phyloP scores from a whole-genome alignment of 37 sponge, comb jelly and placozoan genomes.

The Geodia barretti region DNA sequence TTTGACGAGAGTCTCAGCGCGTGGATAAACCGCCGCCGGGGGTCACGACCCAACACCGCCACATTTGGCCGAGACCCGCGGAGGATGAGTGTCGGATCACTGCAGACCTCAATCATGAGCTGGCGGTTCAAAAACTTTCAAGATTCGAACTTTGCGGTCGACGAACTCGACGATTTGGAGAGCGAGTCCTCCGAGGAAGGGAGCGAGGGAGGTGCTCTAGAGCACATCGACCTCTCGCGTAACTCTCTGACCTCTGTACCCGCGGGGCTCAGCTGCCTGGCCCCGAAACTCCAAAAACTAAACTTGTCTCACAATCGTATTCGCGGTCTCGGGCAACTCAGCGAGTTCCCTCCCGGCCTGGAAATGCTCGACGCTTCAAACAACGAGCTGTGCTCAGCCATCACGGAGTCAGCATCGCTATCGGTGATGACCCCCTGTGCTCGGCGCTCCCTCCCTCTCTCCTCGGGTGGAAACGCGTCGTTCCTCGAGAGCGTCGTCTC shows the following conservation, averaged over 20 bases:
- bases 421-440: slow-evolving; percentile 18
- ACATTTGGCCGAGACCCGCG: neutral
- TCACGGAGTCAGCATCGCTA: slow-evolving; percentile 9
- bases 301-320: slow-evolving; percentile 73
- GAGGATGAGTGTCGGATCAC: neutral
- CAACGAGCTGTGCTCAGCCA: slow-evolving; percentile 62
- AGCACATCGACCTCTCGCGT: slow-evolving; percentile 56
- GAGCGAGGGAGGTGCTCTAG: slow-evolving; percentile 10
- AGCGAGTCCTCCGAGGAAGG: neutral
- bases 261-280: slow-evolving; percentile 64
- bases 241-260: slow-evolving; percentile 68
- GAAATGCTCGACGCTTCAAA: slow-evolving; percentile 65
- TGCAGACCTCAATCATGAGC: slow-evolving; percentile 25
- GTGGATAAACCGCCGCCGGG: neutral
- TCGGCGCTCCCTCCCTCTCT: slow-evolving; percentile 1
- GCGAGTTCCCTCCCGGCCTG: slow-evolving; percentile 67
- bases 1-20: neutral
- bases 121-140: slow-evolving; percentile 35
- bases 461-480: neutral
- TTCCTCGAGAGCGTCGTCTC: neutral
- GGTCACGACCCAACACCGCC: neutral
- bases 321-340: slow-evolving; percentile 51
- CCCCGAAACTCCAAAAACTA: slow-evolving; percentile 73
- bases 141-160: slow-evolving; percentile 25
- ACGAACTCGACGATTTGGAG: slow-evolving; percentile 41